phyloP scores from a whole-genome alignment of 2,113 vertebrate genomes.

The Irena cyanogastra region DNA sequence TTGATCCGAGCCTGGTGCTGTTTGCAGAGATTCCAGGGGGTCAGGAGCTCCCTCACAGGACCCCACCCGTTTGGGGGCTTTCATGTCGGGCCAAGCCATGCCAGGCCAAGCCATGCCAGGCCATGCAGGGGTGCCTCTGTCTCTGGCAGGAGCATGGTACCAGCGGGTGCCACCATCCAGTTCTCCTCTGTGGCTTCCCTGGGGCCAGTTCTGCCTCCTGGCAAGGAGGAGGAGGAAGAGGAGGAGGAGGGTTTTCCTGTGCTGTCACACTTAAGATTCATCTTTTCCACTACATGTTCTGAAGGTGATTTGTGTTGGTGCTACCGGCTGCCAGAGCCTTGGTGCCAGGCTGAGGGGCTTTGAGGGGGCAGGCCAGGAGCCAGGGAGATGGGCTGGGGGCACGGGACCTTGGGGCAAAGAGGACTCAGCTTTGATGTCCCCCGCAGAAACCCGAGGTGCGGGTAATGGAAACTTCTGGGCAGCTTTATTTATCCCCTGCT shows the following conservation, averaged over 20 bases:
- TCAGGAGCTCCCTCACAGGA: neutral
- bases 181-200: neutral
- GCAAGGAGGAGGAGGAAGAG: neutral
- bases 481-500: conserved; percentile 43
- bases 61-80: neutral
- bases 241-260: neutral
- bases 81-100: neutral
- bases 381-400: neutral
- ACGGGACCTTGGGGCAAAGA: accelerated
- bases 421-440: neutral
- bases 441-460: neutral
- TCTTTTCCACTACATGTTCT: neutral
- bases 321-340: accelerated
- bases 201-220: accelerated
- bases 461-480: conserved; percentile 47
- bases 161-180: accelerated
- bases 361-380: neutral
- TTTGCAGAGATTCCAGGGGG: neutral
- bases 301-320: neutral
- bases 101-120: neutral
- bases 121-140: neutral
- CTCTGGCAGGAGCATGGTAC: neutral
- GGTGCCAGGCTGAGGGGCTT: neutral
- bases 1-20: conserved; percentile 19
- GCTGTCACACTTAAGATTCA: neutral